Evolutionary conservation across 92 coral and sea anemone genomes (phyloP).

Genomic region (Scolanthus callimorphus): DNA sequence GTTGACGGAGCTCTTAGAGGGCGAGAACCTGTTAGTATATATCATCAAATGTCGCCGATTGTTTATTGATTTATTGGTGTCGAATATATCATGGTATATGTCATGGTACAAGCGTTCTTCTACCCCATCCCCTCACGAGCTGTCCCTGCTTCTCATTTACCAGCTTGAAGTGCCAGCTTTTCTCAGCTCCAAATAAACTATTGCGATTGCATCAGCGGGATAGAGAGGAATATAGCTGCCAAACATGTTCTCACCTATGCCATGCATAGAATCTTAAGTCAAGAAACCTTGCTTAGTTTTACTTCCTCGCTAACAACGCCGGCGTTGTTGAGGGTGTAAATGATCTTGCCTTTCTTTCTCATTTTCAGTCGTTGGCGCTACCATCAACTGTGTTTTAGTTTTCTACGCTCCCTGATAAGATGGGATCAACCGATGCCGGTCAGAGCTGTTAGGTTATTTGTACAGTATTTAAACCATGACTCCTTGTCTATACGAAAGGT

Average conservation of each 20-base stretch:
- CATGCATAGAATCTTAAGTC: too few species aligned
- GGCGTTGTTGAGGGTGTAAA: too few species aligned
- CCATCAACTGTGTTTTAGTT: conserved; percentile 79
- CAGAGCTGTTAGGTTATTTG: conserved; percentile 53
- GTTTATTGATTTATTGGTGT: too few species aligned
- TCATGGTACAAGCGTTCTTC: neutral
- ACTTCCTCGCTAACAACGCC: too few species aligned
- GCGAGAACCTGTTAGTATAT: conserved; percentile 84
- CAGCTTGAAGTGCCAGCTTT: neutral
- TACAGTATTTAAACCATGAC: conserved; percentile 75
- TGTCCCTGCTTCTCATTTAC: neutral
- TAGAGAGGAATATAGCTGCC: too few species aligned
- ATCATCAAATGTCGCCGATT: too few species aligned
- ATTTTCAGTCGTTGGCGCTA: conserved; percentile 94
- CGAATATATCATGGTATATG: too few species aligned
- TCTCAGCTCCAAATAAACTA: too few species aligned
- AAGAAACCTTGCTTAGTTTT: too few species aligned
- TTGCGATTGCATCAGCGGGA: too few species aligned
- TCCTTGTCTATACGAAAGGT: conserved; percentile 93
- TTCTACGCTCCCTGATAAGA: conserved; percentile 74
- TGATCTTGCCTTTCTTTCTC: neutral
- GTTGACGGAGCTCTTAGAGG: conserved; percentile 59
- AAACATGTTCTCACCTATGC: too few species aligned
- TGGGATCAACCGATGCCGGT: conserved; percentile 78
- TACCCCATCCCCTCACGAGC: neutral